These are phyloP conservation scores for Malurus elegans DNA, from an alignment of 2,113 vertebrate species.

Conservation along the genomic window DNA sequence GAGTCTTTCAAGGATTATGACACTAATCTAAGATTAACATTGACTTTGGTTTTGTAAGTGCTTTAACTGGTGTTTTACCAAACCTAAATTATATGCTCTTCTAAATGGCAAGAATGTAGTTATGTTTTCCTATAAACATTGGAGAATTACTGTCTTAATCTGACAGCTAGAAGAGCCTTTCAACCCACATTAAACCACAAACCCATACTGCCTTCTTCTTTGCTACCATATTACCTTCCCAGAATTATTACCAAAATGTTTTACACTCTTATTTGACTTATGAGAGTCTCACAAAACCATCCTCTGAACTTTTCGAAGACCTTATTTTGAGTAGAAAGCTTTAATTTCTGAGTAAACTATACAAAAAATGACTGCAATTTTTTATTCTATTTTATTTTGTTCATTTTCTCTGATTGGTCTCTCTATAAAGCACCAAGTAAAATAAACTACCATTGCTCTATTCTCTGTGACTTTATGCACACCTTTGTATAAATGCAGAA, in stretches of 20 bases:
- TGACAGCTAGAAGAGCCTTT: neutral
- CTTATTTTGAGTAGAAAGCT: neutral
- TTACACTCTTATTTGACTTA: neutral
- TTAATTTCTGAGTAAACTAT: neutral
- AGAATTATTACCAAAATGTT: neutral
- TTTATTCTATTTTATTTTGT: neutral
- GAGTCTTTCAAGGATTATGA: constrained; percentile 29
- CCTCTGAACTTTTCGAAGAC: neutral
- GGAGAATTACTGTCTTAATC: neutral
- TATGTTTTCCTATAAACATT: neutral
- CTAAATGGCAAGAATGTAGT: neutral
- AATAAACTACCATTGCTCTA: neutral
- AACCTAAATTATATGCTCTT: neutral
- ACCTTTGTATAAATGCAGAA: neutral
- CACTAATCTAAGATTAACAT: neutral
- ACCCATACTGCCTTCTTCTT: neutral
- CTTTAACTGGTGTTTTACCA: neutral
- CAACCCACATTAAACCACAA: neutral
- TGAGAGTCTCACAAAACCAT: neutral
- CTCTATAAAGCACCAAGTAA: neutral
- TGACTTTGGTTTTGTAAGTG: neutral
- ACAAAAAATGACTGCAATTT: neutral
- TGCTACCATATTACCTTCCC: neutral
- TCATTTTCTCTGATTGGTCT: neutral
- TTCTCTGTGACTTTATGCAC: neutral